Evolutionary conservation across 2,113 vertebrate species (phyloP).

Genomic region (Poeciliopsis occidentalis): DNA sequence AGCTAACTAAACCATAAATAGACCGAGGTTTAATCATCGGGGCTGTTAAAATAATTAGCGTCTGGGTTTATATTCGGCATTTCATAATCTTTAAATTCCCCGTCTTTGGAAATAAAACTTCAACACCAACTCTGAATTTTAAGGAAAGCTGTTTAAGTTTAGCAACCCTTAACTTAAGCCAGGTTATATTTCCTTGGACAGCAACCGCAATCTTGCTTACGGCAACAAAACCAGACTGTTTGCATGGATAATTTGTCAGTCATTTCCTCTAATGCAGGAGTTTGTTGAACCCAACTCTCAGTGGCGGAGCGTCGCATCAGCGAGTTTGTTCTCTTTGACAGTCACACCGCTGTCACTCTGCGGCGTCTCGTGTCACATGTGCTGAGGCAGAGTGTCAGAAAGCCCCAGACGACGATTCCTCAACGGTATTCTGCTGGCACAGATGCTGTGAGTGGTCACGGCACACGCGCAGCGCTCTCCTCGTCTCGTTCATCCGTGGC

Average conservation of each 20-base stretch:
- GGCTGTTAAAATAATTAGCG: not conserved
- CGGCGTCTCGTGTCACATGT: conserved; percentile 52
- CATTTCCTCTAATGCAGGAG: conserved; percentile 12
- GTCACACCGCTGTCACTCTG: conserved; percentile 52
- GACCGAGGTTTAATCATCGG: not conserved
- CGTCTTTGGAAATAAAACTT: not conserved
- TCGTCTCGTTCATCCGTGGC: not conserved
- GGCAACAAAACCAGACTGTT: not conserved
- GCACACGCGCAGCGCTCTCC: conserved; percentile 1
- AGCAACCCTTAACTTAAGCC: not conserved
- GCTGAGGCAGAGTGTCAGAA: conserved; percentile 46
- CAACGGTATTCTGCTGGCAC: conserved; percentile 35
- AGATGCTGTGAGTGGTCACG: conserved; percentile 14
- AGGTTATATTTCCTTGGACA: not conserved
- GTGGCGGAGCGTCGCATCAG: conserved; percentile 30
- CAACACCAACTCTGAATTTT: not conserved
- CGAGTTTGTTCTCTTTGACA: conserved; percentile 42
- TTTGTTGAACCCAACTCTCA: conserved; percentile 20
- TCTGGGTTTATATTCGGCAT: not conserved
- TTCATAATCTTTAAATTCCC: not conserved
- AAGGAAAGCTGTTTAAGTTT: too few species aligned
- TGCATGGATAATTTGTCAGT: not conserved
- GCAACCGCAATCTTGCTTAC: too few species aligned
- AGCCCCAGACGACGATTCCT: conserved; percentile 32
- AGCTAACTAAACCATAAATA: not conserved